phyloP scores from a whole-genome alignment of 2,888 invertebrate species.

The Beris morrisii region DNA sequence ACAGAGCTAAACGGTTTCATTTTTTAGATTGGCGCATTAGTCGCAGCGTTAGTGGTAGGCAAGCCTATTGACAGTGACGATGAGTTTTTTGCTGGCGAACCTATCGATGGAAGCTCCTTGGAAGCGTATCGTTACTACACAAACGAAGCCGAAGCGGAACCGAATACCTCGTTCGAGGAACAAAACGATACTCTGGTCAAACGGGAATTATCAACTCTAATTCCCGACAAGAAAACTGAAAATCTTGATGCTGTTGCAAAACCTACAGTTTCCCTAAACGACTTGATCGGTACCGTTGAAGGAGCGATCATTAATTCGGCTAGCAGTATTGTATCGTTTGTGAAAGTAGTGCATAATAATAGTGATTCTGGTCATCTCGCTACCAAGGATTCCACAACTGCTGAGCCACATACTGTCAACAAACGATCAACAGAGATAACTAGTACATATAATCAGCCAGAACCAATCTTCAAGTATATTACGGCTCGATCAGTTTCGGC shows the following conservation, averaged over 20 bases:
- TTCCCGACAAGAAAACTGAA: background rate
- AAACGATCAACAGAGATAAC: conserved; percentile 7
- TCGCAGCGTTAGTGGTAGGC: background rate
- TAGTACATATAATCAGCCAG: background rate
- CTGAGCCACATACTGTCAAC: background rate
- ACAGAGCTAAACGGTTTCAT: too few species aligned
- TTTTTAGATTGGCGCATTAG: background rate
- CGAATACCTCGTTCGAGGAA: conserved; percentile 15
- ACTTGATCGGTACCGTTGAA: conserved; percentile 50
- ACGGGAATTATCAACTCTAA: background rate
- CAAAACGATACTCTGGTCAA: background rate
- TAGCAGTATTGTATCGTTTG: conserved; percentile 43
- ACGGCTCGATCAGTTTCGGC: conserved; percentile 38
- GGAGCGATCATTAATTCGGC: conserved; percentile 49
- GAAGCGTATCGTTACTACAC: conserved; percentile 2
- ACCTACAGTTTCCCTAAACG: conserved; percentile 47
- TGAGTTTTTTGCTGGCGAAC: conserved; percentile 7
- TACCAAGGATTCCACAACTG: conserved; percentile 28
- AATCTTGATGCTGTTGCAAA: conserved; percentile 39
- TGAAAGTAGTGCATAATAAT: conserved; percentile 41
- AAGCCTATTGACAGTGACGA: conserved; percentile 3
- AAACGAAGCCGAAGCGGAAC: background rate
- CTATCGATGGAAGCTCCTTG: conserved; percentile 5
- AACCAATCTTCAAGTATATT: conserved; percentile 11
- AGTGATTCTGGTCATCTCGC: conserved; percentile 43